phyloP scores from a whole-genome alignment of 2,113 vertebrate species.

The Meles meles region DNA sequence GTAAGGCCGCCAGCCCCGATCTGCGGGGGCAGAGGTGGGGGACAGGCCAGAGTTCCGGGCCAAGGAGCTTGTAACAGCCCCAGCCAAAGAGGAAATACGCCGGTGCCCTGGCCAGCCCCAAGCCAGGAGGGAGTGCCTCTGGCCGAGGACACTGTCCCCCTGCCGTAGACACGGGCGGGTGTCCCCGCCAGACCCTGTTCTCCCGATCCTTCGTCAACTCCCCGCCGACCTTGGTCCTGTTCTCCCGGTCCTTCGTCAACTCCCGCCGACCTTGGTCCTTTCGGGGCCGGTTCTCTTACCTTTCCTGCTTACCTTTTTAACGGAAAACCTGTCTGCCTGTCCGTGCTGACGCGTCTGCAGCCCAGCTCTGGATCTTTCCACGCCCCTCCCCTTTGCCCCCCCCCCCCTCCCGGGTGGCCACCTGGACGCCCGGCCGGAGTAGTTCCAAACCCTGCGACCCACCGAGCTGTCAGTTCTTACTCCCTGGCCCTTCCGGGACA shows the following conservation, averaged over 20 bases:
- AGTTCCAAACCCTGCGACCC: no score
- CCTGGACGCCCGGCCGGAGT: not conserved
- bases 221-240: no score
- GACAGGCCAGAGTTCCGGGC: not conserved
- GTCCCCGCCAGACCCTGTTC: fast-evolving
- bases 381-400: fast-evolving
- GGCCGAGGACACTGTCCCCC: not conserved
- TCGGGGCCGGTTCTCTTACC: not conserved
- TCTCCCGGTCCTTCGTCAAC: fast-evolving
- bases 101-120: fast-evolving
- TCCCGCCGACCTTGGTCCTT: fast-evolving
- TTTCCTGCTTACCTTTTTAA: no score
- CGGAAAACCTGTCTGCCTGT: not conserved
- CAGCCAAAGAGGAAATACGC: no score
- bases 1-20: slow-evolving; percentile 56
- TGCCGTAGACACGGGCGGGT: fast-evolving
- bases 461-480: not conserved
- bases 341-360: fast-evolving
- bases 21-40: fast-evolving
- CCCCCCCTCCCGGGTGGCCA: no score
- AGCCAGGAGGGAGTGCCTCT: fast-evolving
- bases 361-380: not conserved
- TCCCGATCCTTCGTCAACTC: no score
- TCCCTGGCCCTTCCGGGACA: not conserved
- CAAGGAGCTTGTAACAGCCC: not conserved